Evolutionary conservation across 2,797 vertebrate species (phyloP).

Genomic region (Lepus oiostolus): DNA sequence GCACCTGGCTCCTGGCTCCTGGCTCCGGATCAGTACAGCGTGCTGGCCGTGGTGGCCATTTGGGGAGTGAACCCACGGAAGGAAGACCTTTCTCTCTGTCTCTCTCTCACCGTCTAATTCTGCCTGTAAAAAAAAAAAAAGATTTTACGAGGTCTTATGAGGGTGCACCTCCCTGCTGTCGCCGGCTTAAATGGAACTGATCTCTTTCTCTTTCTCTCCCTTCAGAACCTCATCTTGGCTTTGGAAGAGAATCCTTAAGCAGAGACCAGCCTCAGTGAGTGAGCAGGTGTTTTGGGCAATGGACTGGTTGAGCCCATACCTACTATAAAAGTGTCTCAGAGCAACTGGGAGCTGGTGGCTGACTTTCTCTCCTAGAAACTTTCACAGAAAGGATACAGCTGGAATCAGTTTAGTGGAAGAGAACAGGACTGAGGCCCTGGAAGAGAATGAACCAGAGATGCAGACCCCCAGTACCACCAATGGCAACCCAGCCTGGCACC

Average conservation of each 20-base stretch:
- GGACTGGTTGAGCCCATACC: constrained; percentile 87
- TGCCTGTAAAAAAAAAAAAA: too few relatives aligned
- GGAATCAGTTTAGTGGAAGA: constrained; percentile 91
- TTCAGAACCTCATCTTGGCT: constrained; percentile 83
- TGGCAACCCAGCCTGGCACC: constrained; percentile 89
- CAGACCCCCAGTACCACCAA: constrained; percentile 87
- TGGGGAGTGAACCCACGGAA: too few relatives aligned
- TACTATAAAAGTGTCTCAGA: constrained; percentile 93
- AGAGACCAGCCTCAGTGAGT: constrained; percentile 81
- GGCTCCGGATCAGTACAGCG: too few relatives aligned
- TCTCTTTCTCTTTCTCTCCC: constrained; percentile 67
- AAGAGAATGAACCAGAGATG: constrained; percentile 78
- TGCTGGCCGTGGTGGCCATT: too few relatives aligned
- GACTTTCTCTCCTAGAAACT: constrained; percentile 97
- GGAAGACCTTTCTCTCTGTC: too few relatives aligned
- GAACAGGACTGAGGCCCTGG: constrained; percentile 87
- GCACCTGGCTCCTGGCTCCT: too few relatives aligned
- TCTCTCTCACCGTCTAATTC: too few relatives aligned
- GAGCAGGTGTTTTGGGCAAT: constrained; percentile 88
- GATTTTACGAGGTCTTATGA: too few relatives aligned
- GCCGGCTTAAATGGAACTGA: constrained; percentile 66
- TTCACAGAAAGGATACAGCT: constrained; percentile 93
- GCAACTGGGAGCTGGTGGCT: constrained; percentile 95
- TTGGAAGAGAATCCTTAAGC: constrained; percentile 72
- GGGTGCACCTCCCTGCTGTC: constrained; percentile 75